Conservation (phyloP, 2,888 invertebrate species). For the Drepana falcataria region DNA sequence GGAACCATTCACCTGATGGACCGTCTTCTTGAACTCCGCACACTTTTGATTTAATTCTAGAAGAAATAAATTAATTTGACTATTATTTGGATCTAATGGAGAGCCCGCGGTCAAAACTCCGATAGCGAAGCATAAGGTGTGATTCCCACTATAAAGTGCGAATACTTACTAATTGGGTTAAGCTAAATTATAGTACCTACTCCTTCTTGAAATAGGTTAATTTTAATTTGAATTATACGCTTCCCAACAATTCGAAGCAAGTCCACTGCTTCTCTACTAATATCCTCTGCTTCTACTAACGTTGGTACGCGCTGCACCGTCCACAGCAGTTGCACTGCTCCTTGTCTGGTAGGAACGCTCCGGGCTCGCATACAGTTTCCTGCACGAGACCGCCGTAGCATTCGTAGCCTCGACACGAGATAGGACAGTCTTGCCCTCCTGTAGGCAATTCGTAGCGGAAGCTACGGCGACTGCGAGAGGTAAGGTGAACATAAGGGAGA, state of each 20-base stretch:
- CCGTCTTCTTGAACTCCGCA: slow-evolving; percentile 62
- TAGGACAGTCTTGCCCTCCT: slow-evolving; percentile 44
- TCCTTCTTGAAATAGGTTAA: slow-evolving; percentile 38
- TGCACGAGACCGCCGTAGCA: slow-evolving; percentile 35
- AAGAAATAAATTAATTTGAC: slow-evolving; percentile 2
- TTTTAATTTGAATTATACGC: background rate
- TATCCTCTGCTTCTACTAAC: slow-evolving; percentile 30
- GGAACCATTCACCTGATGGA: slow-evolving; percentile 44
- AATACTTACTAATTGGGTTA: no score
- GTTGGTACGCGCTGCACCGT: slow-evolving; percentile 53
- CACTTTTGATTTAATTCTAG: slow-evolving; percentile 65
- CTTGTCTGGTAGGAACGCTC: slow-evolving; percentile 58
- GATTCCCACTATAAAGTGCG: no score
- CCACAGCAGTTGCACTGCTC: slow-evolving; percentile 67
- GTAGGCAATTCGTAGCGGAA: slow-evolving; percentile 51
- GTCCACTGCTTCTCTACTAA: background rate
- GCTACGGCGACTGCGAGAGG: slow-evolving; percentile 37
- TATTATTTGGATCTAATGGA: background rate
- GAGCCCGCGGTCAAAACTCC: no score
- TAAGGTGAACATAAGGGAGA: background rate
- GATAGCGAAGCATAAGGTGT: no score
- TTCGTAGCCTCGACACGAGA: slow-evolving; percentile 50
- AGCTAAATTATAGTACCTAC: slow-evolving; percentile 15
- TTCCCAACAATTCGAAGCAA: no score
- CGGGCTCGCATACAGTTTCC: slow-evolving; percentile 43